Conservation (phyloP, 1,140 invertebrate species). For the Neomicropteryx cornuta region DNA sequence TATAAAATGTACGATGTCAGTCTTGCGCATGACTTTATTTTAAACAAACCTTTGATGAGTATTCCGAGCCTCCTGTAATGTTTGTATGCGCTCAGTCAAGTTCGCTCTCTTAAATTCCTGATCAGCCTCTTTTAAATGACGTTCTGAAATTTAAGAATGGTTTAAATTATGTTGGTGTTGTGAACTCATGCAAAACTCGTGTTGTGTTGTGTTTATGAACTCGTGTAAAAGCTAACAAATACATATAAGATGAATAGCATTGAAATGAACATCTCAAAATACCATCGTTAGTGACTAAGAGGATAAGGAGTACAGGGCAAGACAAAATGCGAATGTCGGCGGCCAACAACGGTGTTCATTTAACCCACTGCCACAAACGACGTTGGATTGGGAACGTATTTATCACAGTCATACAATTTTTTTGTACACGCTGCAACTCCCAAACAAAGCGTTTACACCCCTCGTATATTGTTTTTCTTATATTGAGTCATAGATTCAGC, state of each 20-base stretch:
- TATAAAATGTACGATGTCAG: conserved; percentile 2
- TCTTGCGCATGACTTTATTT: background rate
- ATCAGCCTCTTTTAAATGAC: conserved; percentile 62
- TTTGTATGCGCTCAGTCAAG: conserved; percentile 62
- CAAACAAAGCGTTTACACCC: too few species aligned
- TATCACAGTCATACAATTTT: too few species aligned
- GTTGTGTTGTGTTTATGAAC: too few species aligned
- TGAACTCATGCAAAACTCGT: background rate
- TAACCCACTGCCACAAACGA: too few species aligned
- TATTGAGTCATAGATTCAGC: too few species aligned
- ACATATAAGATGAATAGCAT: conserved; percentile 4
- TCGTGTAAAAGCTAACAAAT: too few species aligned
- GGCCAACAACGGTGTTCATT: too few species aligned
- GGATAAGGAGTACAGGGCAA: too few species aligned
- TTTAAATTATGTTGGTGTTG: background rate
- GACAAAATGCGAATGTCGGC: too few species aligned
- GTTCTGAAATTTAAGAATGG: conserved; percentile 46
- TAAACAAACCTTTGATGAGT: conserved; percentile 45
- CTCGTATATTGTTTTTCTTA: too few species aligned
- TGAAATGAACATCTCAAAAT: conserved; percentile 4
- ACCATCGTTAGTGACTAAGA: conserved; percentile 1
- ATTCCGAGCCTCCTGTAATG: conserved; percentile 58
- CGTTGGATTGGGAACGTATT: too few species aligned
- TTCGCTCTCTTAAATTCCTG: conserved; percentile 58
- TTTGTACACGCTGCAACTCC: too few species aligned